phyloP scores from a whole-genome alignment of 2,797 vertebrate species.

The Eutrigla gurnardus region DNA sequence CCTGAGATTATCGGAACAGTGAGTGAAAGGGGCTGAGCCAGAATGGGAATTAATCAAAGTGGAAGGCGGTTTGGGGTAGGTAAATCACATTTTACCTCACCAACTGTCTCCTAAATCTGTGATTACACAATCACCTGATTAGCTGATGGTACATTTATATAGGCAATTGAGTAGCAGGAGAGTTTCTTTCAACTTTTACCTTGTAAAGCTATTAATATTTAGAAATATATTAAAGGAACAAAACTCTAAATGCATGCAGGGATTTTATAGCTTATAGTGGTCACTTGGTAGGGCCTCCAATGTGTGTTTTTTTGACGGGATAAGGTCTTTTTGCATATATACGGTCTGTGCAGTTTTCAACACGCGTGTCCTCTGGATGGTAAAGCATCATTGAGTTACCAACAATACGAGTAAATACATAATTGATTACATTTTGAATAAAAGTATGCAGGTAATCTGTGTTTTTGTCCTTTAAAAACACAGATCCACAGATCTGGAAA shows the following conservation, averaged over 20 bases:
- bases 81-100: slow-evolving; percentile 10
- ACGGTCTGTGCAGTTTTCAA: not conserved
- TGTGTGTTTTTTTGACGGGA: not conserved
- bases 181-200: not conserved
- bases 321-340: not conserved
- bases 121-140: not conserved
- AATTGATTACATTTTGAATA: not conserved
- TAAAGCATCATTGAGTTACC: too few species aligned
- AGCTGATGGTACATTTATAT: not conserved
- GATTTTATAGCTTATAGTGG: not conserved
- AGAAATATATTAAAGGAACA: not conserved
- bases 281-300: not conserved
- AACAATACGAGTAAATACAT: too few species aligned
- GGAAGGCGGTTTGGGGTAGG: slow-evolving; percentile 5
- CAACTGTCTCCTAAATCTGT: not conserved
- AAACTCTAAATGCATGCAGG: not conserved
- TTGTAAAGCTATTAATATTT: not conserved
- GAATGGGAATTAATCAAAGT: slow-evolving; percentile 27
- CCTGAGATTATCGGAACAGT: slow-evolving; percentile 75
- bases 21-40: slow-evolving; percentile 35
- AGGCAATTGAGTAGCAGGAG: not conserved
- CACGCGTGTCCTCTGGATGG: too few species aligned
- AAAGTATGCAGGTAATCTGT: not conserved
- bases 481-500: too few species aligned
- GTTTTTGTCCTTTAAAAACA: too few species aligned